Evolutionary conservation across 2,888 invertebrate species (phyloP), one percentile per base, ranked within the genome.

Genomic region (Pyrrhosoma nymphula): DNA sequence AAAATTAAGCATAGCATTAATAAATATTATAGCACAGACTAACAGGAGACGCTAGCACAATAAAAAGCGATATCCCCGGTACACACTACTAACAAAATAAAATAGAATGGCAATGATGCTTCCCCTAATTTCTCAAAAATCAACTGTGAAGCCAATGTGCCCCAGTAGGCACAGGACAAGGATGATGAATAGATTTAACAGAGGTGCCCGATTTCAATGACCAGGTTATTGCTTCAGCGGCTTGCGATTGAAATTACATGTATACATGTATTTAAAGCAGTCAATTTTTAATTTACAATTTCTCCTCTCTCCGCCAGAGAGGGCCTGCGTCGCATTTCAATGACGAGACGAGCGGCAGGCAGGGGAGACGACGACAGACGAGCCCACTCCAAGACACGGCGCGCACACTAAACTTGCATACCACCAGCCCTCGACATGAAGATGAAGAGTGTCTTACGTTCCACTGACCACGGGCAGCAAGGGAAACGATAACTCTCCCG

Each of bases 401-500:
- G 82, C 82, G 82, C 82, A 82, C 82, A 82, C n/a, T 35, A 82
- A 82, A 82, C 82, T 82, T 16, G 18, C 82, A 82, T 82, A 82
- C 82, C 35, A 82, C 8, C 4, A 8, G 47, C 16, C 35, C 35
- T 35, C 69, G 60, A 47, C 4, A 60, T 14, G 60, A 20, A 60
- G 60, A 2, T 12, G 60, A 12, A 8, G 30, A 82, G 35, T 26
- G 69, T 69, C 69, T 69, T 69, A 82, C 82, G 82, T 82, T 82
- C 82, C 26, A 82, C 82, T 82, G 82, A 82, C 82, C 82, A 82
- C 82, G 16, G 82, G 30, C 35, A 82, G 82, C 82, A 82, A 82
- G 82, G 82, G 82, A 82, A 82, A 82, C 82, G 82, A 82, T 82
- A 82, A 82, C 82, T 82, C 82, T 82, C 82, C 2, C 60, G 60